Conservation (phyloP, 1,140 invertebrate species). For the Penaeus chinensis region DNA sequence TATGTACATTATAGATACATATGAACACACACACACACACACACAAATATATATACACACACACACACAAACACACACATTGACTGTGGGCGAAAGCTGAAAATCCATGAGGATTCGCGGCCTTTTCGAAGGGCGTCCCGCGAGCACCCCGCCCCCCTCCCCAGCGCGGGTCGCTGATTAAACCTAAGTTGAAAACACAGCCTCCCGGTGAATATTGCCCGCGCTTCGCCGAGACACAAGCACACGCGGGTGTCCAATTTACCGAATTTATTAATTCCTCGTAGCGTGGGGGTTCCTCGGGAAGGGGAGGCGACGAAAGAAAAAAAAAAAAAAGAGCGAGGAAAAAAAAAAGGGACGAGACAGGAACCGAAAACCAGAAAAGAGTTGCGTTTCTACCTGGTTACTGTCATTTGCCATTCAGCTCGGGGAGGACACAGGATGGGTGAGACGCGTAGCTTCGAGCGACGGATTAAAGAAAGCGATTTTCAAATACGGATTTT, state of each 20-base stretch:
- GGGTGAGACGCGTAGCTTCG: too few relatives aligned
- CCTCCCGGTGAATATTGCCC: conserved; percentile 47
- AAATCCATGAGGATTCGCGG: too few relatives aligned
- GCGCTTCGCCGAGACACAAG: not conserved
- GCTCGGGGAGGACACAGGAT: not conserved
- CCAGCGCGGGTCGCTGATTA: not conserved
- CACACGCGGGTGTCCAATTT: conserved; percentile 29
- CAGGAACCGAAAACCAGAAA: not conserved
- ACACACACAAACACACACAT: too few relatives aligned
- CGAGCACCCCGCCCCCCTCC: not conserved
- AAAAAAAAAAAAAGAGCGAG: not conserved
- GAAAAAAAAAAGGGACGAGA: not conserved
- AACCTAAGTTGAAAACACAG: conserved; percentile 33
- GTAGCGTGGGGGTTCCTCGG: not conserved
- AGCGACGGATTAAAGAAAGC: too few relatives aligned
- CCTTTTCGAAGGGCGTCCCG: too few relatives aligned
- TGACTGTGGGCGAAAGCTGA: too few relatives aligned
- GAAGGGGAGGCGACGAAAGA: not conserved
- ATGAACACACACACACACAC: too few relatives aligned
- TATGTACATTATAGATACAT: too few relatives aligned
- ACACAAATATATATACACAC: too few relatives aligned
- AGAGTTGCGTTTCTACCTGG: too few relatives aligned
- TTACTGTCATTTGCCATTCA: not conserved
- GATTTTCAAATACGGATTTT: too few relatives aligned
- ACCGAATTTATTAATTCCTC: conserved; percentile 32